phyloP scores from a whole-genome alignment of 1,140 invertebrate genomes.

The Drosophila auraria region DNA sequence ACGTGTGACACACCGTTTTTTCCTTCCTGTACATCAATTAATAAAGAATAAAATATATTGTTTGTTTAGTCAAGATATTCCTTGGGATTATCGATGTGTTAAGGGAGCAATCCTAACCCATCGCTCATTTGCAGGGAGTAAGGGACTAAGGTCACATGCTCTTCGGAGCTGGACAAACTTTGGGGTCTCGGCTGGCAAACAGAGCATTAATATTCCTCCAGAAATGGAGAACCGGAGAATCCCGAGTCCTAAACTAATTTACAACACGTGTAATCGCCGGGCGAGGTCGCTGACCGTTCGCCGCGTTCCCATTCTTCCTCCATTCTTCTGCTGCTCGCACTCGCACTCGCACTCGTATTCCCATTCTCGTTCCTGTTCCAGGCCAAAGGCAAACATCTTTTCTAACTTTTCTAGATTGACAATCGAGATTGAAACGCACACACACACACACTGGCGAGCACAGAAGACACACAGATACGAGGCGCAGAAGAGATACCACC shows the following conservation, averaged over 20 bases:
- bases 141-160: conserved; percentile 24
- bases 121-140: conserved; percentile 7
- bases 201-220: conserved; percentile 69
- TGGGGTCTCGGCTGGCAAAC: conserved; percentile 43
- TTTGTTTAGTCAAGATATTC: not conserved
- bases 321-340: conserved; percentile 5
- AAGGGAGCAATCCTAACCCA: not conserved
- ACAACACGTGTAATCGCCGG: conserved; percentile 77
- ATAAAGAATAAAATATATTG: not conserved
- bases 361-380: conserved; percentile 50
- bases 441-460: conserved; percentile 12
- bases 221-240: conserved; percentile 42
- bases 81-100: conserved; percentile 4
- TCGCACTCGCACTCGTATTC: conserved; percentile 26
- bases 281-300: conserved; percentile 73
- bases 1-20: not conserved
- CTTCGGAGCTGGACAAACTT: conserved; percentile 24
- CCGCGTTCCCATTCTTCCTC: conserved; percentile 38
- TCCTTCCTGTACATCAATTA: not conserved
- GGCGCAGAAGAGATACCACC: conserved; percentile 4
- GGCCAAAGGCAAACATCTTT: conserved; percentile 71
- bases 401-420: conserved; percentile 74
- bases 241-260: conserved; percentile 78
- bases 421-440: conserved; percentile 79
- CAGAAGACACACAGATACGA: conserved; percentile 20